Evolutionary conservation across 2,113 vertebrate genomes (phyloP).

Genomic region (Microtus ochrogaster): DNA sequence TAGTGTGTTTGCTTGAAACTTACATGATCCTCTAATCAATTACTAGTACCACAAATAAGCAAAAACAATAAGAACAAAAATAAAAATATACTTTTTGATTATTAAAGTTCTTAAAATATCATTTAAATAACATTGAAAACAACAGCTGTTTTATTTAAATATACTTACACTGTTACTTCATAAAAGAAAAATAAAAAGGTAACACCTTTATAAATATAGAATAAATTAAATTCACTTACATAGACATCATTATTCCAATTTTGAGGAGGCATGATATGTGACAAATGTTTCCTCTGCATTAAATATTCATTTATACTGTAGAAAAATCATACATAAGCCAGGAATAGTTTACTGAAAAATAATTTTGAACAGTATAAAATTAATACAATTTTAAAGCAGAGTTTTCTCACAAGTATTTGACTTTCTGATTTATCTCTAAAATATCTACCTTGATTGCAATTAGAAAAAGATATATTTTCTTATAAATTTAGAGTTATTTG

Average conservation of each 20-base stretch:
- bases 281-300: background rate
- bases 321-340: background rate
- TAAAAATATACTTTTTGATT: background rate
- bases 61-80: background rate
- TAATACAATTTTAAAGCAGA: background rate
- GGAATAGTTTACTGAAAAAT: conserved; percentile 40
- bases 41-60: background rate
- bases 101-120: background rate
- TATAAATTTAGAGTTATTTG: conserved; percentile 6
- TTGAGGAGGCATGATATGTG: background rate
- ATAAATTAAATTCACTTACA: background rate
- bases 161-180: background rate
- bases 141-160: background rate
- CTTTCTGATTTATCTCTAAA: background rate
- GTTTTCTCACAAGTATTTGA: conserved; percentile 47
- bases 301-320: background rate
- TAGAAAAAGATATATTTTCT: conserved; percentile 52
- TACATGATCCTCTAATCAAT: background rate
- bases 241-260: background rate
- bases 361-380: conserved; percentile 39
- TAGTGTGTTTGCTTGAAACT: background rate
- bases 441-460: conserved; percentile 44
- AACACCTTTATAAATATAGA: background rate
- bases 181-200: background rate
- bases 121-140: background rate